A percentile compares a stretch with the other conserved stretches of the same genome.
Evolutionary conservation across 2,797 vertebrate genomes (phyloP).

Genomic region (Momotus momota): DNA sequence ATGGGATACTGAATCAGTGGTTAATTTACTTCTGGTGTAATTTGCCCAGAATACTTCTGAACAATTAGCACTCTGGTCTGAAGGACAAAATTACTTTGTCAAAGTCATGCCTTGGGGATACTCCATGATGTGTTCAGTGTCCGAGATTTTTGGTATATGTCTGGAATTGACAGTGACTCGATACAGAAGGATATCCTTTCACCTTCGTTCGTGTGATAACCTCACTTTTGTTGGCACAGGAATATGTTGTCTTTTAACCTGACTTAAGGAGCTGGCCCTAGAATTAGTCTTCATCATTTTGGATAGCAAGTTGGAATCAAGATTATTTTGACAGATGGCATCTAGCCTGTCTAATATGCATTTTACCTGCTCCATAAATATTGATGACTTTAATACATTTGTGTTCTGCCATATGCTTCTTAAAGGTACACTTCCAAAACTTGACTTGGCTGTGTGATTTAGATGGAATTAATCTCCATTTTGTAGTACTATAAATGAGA

Average conservation of each 20-base stretch:
- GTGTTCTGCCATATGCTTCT: constrained; percentile 62
- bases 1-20: background rate
- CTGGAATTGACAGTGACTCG: constrained; percentile 51
- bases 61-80: constrained; percentile 27
- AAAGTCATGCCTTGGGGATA: background rate
- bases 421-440: constrained; percentile 62
- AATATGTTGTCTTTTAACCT: constrained; percentile 56
- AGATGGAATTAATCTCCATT: constrained; percentile 63
- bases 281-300: constrained; percentile 44
- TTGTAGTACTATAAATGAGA: constrained; percentile 25
- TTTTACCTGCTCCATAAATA: constrained; percentile 75
- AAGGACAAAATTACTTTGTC: constrained; percentile 61
- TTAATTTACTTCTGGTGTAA: constrained; percentile 16
- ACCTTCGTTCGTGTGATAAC: constrained; percentile 46
- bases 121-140: background rate
- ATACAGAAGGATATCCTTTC: constrained; percentile 25
- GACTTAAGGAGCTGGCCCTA: constrained; percentile 61
- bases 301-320: constrained; percentile 55
- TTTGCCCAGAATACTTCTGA: constrained; percentile 51
- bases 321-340: constrained; percentile 72
- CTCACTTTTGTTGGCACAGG: constrained; percentile 54
- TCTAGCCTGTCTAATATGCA: constrained; percentile 61
- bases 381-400: constrained; percentile 67
- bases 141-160: background rate
- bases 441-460: constrained; percentile 27